Percentiles rank a stretch among this genome's conserved stretches.
Conservation (phyloP, 2,888 invertebrate species). For the Neoaliturus tenellus region DNA sequence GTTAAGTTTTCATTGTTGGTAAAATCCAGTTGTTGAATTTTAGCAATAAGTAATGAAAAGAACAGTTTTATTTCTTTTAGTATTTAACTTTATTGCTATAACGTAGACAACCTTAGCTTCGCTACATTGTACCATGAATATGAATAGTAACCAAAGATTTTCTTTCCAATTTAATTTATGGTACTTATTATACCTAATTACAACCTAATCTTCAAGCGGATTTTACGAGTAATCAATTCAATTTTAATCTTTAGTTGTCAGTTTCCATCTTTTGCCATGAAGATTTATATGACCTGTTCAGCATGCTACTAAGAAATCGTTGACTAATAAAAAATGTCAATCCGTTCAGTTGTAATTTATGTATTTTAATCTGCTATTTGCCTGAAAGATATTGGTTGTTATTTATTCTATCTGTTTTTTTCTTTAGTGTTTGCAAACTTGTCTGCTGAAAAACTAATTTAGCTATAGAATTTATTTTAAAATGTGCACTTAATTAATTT, state of each 20-base stretch:
- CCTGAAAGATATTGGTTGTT: too few species aligned
- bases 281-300: too few species aligned
- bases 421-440: too few species aligned
- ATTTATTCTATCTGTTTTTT: too few species aligned
- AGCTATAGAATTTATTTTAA: too few species aligned
- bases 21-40: slow-evolving; percentile 39
- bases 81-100: background rate
- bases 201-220: slow-evolving; percentile 7
- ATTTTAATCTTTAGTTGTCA: background rate
- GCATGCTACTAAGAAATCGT: too few species aligned
- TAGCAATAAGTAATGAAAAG: slow-evolving; percentile 41
- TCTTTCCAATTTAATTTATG: background rate
- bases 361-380: too few species aligned
- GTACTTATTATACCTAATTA: slow-evolving; percentile 40
- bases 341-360: too few species aligned
- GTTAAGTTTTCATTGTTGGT: slow-evolving; percentile 20
- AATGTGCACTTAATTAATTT: background rate
- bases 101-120: background rate
- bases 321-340: too few species aligned
- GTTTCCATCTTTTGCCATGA: too few species aligned
- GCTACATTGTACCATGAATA: slow-evolving; percentile 47
- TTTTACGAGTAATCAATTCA: slow-evolving; percentile 29
- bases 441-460: too few species aligned
- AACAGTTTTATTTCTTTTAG: background rate
- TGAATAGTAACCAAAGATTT: slow-evolving; percentile 45